These are phyloP conservation scores for Helogale parvula DNA, from an alignment of 2,113 vertebrate species.

Conservation along the genomic window DNA sequence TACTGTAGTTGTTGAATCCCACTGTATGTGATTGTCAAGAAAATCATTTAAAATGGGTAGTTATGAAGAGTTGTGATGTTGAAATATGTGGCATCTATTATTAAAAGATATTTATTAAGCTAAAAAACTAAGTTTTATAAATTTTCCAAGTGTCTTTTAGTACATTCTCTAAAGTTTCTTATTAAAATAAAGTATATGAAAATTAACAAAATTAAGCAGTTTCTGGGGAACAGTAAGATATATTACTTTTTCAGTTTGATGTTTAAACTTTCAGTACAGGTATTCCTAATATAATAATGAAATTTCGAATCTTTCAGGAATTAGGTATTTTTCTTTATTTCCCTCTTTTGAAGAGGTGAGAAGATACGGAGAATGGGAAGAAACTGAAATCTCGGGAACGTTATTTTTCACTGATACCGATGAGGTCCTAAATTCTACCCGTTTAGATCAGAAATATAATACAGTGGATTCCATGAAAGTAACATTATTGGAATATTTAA, in stretches of 20 bases:
- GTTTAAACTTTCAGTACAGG: not conserved
- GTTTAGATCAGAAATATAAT: not conserved
- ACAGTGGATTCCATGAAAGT: not conserved
- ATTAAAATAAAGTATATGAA: not conserved
- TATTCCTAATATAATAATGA: not conserved
- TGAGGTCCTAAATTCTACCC: not conserved
- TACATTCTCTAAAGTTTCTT: not conserved
- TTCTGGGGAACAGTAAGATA: not conserved
- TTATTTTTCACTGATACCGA: not conserved
- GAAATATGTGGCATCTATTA: not conserved
- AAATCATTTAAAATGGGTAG: not conserved
- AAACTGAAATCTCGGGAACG: not conserved
- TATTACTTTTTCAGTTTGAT: not conserved
- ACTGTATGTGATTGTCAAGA: not conserved
- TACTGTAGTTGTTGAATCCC: not conserved
- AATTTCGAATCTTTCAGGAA: not conserved
- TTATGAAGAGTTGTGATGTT: not conserved
- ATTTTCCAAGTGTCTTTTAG: slow-evolving; percentile 5
- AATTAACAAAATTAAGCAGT: not conserved
- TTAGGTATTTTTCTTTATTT: not conserved
- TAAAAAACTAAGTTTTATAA: not conserved
- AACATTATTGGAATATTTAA: not conserved
- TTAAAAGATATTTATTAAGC: not conserved
- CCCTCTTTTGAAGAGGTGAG: not conserved
- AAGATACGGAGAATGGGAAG: not conserved